Base-by-base conservation (phyloP, 2,797 vertebrate species). In the Australoheros facetus region DNA sequence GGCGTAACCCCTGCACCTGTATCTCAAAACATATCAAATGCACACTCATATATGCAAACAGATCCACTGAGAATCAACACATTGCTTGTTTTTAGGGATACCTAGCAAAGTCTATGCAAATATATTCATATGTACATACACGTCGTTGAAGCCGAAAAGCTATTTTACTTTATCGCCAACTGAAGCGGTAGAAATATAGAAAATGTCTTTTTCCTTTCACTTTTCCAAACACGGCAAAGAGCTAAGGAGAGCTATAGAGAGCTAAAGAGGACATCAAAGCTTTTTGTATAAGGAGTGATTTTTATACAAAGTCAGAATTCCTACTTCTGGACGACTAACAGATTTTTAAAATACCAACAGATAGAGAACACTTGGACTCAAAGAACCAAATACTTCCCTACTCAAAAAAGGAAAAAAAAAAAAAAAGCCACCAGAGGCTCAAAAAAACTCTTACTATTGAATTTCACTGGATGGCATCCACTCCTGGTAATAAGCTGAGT, bases 1-100 rank as follows among this genome's bases (percentile, higher is more conserved):
- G 84, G 87, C 75, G 48, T 78, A 58, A 86, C 85, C 86, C 84
- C 92, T 91, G 92, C 92, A 89, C 86, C 83, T 66, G 39, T 72
- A 85, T 86, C 87, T 90, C 79, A 48, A 92, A 91, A 95, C 90
- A 94, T 92, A 87, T 92, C 89, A 92, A 93, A 92, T 79, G 93
- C 92, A 96, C 95, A 95, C 93, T 92, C 93, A 93, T 94, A 96
- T 94, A 95, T 93, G 93, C 93, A 94, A 93, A 95, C 94, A 93
- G 94, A 93, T 95, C 95, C 95, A 95, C 95, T 95, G 96, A 96
- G 95, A 96, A 91, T 95, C 89, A 92, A 95, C 95, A 95, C 93
- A 93, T 95, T 94, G 93, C 93, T 94, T 95, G 92, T 93, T 94
- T 94, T 94, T 93, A 95, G 95, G 95, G 94, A 95, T 95, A 96